Conservation (phyloP, 2,888 invertebrate genomes). For the Eulithis testata region DNA sequence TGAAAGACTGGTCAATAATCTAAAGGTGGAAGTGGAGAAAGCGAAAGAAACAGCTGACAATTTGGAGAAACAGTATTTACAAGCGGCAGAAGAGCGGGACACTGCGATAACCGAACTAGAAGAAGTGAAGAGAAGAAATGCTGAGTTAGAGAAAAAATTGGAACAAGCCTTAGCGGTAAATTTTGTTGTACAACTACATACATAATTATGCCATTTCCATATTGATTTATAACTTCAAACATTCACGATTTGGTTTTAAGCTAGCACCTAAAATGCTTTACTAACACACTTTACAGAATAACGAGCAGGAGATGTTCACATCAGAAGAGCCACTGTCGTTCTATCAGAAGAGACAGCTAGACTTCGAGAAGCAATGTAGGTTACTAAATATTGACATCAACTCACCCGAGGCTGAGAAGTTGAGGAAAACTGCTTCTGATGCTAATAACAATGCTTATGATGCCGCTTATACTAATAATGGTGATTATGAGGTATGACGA, state of each 20-base stretch:
- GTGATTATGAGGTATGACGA: slow-evolving; percentile 53
- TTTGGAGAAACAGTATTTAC: slow-evolving; percentile 91
- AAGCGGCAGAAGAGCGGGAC: slow-evolving; percentile 91
- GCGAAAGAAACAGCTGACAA: slow-evolving; percentile 92
- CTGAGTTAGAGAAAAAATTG: slow-evolving; percentile 90
- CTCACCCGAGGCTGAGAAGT: slow-evolving; percentile 68
- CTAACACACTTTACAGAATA: slow-evolving; percentile 68
- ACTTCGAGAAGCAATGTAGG: slow-evolving; percentile 79
- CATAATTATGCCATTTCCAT: not conserved
- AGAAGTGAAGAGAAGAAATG: slow-evolving; percentile 91
- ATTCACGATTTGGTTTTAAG: slow-evolving; percentile 21
- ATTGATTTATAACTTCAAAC: not conserved
- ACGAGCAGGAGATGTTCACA: slow-evolving; percentile 59
- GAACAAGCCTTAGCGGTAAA: slow-evolving; percentile 87
- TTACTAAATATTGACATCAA: slow-evolving; percentile 72
- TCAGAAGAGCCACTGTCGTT: slow-evolving; percentile 77
- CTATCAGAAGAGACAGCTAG: slow-evolving; percentile 76
- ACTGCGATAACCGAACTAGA: slow-evolving; percentile 90
- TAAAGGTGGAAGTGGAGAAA: slow-evolving; percentile 90
- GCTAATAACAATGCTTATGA: slow-evolving; percentile 65
- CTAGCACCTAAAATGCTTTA: slow-evolving; percentile 46
- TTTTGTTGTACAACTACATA: not conserved
- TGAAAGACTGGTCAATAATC: slow-evolving; percentile 86
- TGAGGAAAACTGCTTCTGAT: slow-evolving; percentile 60
- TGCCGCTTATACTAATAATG: slow-evolving; percentile 61